Evolutionary conservation across 2,888 invertebrate species (phyloP).

Genomic region (Apamea anceps): DNA sequence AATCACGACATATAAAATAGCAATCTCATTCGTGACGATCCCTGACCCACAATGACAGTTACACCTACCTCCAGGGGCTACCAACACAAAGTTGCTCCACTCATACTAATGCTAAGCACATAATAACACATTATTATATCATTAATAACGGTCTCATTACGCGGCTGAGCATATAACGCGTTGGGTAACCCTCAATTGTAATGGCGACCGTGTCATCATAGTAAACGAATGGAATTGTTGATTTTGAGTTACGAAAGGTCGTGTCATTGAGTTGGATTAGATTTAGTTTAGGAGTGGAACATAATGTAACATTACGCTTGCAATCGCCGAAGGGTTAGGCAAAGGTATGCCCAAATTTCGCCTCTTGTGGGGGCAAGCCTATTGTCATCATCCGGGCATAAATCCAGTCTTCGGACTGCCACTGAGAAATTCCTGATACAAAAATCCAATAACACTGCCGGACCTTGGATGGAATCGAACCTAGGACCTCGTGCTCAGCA

Average conservation of each 20-base stretch:
- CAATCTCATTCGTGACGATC: slow-evolving; percentile 30
- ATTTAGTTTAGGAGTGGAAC: background rate
- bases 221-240: slow-evolving; percentile 27
- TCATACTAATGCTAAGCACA: slow-evolving; percentile 36
- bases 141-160: slow-evolving; percentile 44
- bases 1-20: background rate
- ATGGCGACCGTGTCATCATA: slow-evolving; percentile 39
- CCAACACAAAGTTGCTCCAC: slow-evolving; percentile 17
- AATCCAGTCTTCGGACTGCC: too few species aligned
- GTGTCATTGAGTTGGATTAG: slow-evolving; percentile 22
- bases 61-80: slow-evolving; percentile 17
- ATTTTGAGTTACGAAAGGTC: slow-evolving; percentile 29
- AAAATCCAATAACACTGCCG: too few species aligned
- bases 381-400: too few species aligned
- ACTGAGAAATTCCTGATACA: too few species aligned
- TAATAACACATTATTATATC: slow-evolving; percentile 21
- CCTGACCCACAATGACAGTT: slow-evolving; percentile 38
- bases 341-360: too few species aligned
- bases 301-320: background rate
- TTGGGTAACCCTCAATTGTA: slow-evolving; percentile 42
- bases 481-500: too few species aligned
- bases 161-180: slow-evolving; percentile 10
- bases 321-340: too few species aligned
- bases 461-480: too few species aligned
- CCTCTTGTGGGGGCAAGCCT: too few species aligned